phyloP scores from a whole-genome alignment of 2,888 invertebrate species.

The Baronia brevicornis region DNA sequence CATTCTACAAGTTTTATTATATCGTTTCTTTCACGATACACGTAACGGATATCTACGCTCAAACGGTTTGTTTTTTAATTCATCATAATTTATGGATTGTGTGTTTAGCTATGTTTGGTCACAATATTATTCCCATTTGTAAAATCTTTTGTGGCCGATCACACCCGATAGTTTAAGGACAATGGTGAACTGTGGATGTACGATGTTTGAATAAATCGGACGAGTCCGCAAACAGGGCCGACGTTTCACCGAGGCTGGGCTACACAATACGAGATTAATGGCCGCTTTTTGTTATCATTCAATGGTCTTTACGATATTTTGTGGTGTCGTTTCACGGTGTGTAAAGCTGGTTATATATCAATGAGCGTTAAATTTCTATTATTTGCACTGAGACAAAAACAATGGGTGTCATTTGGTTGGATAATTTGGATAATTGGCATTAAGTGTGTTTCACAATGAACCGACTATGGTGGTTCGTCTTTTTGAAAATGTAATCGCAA shows the following conservation, averaged over 20 bases:
- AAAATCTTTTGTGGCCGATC: conserved; percentile 55
- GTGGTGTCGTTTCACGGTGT: conserved; percentile 69
- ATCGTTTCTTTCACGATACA: no score
- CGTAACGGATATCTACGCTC: no score
- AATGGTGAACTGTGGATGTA: conserved; percentile 55
- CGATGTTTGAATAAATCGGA: conserved; percentile 46
- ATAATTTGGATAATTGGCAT: no score
- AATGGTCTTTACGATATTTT: conserved; percentile 66
- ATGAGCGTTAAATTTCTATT: conserved; percentile 55
- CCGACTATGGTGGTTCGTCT: no score
- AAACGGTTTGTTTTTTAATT: conserved; percentile 3
- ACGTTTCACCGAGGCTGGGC: conserved; percentile 49
- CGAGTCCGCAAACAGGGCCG: conserved; percentile 65
- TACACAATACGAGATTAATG: conserved; percentile 72
- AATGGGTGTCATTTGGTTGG: no score
- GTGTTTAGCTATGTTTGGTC: conserved; percentile 43
- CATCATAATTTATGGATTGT: conserved; percentile 56
- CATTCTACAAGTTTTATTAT: no score
- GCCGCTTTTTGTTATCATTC: conserved; percentile 62
- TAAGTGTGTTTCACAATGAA: no score
- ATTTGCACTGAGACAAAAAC: conserved; percentile 38
- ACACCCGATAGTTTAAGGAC: conserved; percentile 67
- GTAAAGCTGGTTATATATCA: conserved; percentile 62
- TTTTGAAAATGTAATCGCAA: no score
- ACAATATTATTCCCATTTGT: conserved; percentile 41